Evolutionary conservation across 2,113 vertebrate species (phyloP).

Genomic region (Corydoras maculifer): DNA sequence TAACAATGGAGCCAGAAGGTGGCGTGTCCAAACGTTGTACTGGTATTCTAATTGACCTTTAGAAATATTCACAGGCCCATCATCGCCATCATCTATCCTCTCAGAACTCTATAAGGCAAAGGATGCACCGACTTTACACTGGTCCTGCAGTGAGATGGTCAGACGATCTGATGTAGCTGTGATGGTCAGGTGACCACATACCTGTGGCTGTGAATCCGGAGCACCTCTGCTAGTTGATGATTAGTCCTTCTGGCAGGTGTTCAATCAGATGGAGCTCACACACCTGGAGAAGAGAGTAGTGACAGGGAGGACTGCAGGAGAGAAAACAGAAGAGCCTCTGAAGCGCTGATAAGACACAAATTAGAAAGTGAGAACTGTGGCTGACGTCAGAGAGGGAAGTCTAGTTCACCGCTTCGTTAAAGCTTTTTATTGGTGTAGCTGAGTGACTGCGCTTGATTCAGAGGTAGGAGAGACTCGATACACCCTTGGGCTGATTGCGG

Average conservation of each 20-base stretch:
- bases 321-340: conserved; percentile 24
- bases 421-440: conserved; percentile 10
- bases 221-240: conserved; percentile 25
- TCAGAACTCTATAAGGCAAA: no score
- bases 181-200: background rate
- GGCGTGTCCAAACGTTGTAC: no score
- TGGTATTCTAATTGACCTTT: no score
- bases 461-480: background rate
- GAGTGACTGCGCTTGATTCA: conserved; percentile 3
- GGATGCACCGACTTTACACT: no score
- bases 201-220: background rate
- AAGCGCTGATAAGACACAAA: conserved; percentile 28
- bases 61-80: no score
- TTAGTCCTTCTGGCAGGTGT: conserved; percentile 30
- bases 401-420: background rate
- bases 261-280: conserved; percentile 41
- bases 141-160: no score
- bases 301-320: conserved; percentile 16
- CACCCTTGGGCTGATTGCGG: background rate
- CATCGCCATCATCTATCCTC: no score
- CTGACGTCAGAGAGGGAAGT: conserved; percentile 31
- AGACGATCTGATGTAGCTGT: no score
- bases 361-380: conserved; percentile 36
- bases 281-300: conserved; percentile 29
- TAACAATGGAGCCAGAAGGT: no score